Percentiles rank a stretch among this genome's conserved stretches.
Evolutionary conservation across 2,113 vertebrate genomes (phyloP).

Genomic region (Struthidea cinerea): DNA sequence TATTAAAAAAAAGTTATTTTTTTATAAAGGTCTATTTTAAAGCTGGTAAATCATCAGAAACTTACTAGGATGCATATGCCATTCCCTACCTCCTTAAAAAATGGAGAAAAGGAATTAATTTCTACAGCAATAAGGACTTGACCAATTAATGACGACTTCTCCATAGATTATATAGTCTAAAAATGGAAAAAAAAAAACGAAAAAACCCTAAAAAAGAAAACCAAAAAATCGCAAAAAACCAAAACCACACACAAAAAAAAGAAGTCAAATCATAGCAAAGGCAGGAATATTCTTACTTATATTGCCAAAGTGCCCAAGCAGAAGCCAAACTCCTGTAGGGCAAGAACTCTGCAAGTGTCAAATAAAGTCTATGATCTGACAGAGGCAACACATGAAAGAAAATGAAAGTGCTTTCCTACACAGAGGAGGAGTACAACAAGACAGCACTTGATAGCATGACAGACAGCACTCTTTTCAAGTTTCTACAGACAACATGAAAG

Average conservation of each 20-base stretch:
- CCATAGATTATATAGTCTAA: neutral
- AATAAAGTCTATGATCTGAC: neutral
- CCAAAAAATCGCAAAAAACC: neutral
- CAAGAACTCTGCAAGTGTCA: neutral
- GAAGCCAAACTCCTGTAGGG: neutral
- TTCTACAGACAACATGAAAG: neutral
- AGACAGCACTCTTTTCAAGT: neutral
- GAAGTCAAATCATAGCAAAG: neutral
- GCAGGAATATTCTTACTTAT: neutral
- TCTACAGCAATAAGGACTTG: neutral
- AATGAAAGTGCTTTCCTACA: neutral
- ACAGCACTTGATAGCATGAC: neutral
- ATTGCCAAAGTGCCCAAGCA: neutral
- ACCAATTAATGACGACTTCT: neutral
- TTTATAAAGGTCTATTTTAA: neutral
- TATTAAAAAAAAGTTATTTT: neutral
- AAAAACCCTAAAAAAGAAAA: neutral
- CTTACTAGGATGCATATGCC: neutral
- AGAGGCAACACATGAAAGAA: slow-evolving; percentile 2
- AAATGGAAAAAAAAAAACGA: neutral
- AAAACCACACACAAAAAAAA: neutral
- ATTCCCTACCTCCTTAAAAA: neutral
- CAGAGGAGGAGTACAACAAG: neutral
- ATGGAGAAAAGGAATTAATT: neutral
- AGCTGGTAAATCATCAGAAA: neutral